Evolutionary conservation across 2,113 vertebrate species (phyloP), one percentile per base, ranked within the genome.

Genomic region (Pristiophorus japonicus): DNA sequence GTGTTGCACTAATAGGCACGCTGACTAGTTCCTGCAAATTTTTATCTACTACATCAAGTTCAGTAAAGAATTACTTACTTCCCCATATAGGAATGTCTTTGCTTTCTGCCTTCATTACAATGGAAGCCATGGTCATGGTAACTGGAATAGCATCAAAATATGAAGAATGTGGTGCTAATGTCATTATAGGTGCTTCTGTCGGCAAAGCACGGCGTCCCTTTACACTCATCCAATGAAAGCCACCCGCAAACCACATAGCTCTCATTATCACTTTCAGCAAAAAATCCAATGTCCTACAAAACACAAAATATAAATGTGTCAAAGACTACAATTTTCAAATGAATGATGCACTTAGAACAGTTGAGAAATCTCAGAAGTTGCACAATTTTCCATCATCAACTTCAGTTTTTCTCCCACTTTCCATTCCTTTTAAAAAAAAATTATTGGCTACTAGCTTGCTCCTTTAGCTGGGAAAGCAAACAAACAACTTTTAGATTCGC

Each of bases 91-190:
- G 99, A 97, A 99, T 98, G 96, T 98, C 98, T 97, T 98, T 98
- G 97, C 98, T 99, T 97, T 99, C 99, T 0, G 98, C 97, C 97
- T 99, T 99, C 97, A 98, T 98, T 95, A 99, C 98, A 27, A 99
- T 98, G 96, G 99, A 99, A 62, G 98, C 98, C 97, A 99, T 99
- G 42, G 98, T 99, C 98, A 98, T 98, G 87, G 99, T 99, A 96
- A 99, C 98, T 0, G 99, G 98, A 96, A 99, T 99, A 96, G 99
- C 98, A 45, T 99, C 99, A 0, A 99, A 99, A 97, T 99, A 99
- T 34, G 99, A 98, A 0, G 99, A 99, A 96, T 99, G 99, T 0
- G 99, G 99, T 0, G 99, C 99, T 96, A 98, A 97, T 0, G 98
- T 98, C 96, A 99, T 97, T 96, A 99, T 99, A 45, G 99, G 96